Evolutionary conservation across 2,797 vertebrate species (phyloP).

Genomic region (Poecile montanus): DNA sequence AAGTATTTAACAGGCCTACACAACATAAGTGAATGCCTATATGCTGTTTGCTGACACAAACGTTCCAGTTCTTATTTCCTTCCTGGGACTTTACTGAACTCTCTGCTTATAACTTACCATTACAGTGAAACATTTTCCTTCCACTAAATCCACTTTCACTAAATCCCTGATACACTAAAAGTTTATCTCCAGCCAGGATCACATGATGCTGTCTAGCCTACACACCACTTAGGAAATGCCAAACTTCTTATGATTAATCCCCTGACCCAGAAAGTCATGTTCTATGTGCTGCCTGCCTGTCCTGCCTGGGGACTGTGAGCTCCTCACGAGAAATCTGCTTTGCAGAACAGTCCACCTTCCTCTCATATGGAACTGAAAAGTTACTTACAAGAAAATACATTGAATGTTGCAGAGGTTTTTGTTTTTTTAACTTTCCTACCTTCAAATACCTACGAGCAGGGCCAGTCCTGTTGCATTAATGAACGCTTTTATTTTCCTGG

Average conservation of each 20-base stretch:
- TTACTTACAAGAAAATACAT: neutral
- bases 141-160: conserved; percentile 58
- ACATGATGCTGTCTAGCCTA: conserved; percentile 15
- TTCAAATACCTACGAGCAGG: neutral
- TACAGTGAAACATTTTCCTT: conserved; percentile 2
- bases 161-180: conserved; percentile 34
- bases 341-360: neutral
- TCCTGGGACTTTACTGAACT: neutral
- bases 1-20: neutral
- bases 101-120: conserved; percentile 1
- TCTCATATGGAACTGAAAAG: neutral
- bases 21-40: neutral
- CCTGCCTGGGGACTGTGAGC: neutral
- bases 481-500: neutral
- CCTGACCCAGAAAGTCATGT: neutral
- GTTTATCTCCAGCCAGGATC: conserved; percentile 21
- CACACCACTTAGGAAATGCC: conserved; percentile 26
- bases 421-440: neutral
- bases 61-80: conserved; percentile 12
- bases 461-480: neutral
- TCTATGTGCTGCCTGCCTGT: neutral
- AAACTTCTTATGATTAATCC: conserved; percentile 35
- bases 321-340: neutral
- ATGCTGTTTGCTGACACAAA: conserved; percentile 22
- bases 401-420: neutral